Evolutionary conservation across 2,797 vertebrate species (phyloP).

Genomic region (Propithecus perrieri): DNA sequence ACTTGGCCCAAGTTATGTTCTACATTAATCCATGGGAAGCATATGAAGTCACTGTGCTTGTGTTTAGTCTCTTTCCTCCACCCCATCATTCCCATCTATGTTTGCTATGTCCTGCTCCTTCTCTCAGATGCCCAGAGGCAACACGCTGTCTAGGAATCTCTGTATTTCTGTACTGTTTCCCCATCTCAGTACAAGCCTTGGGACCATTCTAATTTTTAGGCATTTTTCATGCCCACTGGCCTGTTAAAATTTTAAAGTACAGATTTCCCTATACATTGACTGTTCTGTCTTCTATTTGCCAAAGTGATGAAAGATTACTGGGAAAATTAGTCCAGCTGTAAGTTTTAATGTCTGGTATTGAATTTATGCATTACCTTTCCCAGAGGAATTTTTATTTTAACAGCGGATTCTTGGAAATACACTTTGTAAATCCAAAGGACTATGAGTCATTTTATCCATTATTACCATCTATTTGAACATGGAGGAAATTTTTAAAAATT

Average conservation of each 20-base stretch:
- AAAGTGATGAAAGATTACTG: not conserved
- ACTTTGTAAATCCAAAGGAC: constrained; percentile 18
- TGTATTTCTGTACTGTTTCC: not conserved
- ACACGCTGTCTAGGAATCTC: not conserved
- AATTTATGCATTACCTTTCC: constrained; percentile 27
- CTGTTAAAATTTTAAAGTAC: constrained; percentile 32
- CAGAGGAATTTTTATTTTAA: constrained; percentile 50
- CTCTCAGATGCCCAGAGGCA: not conserved
- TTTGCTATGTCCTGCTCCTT: rapidly evolving
- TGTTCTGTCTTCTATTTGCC: not conserved
- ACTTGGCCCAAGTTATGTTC: not conserved
- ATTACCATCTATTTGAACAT: not conserved
- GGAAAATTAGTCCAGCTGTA: constrained; percentile 10
- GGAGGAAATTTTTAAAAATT: not conserved
- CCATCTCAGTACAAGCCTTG: not conserved
- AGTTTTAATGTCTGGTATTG: constrained; percentile 42
- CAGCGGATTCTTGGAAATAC: not conserved
- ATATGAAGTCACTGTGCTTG: not conserved
- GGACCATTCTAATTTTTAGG: not conserved
- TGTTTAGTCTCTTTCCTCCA: not conserved
- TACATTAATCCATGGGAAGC: not conserved
- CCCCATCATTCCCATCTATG: not conserved
- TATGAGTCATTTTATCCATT: constrained; percentile 24
- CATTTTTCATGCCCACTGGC: not conserved
- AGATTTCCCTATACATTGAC: not conserved